phyloP scores from a whole-genome alignment of 2,797 vertebrate genomes.

The Sciurus vulgaris region DNA sequence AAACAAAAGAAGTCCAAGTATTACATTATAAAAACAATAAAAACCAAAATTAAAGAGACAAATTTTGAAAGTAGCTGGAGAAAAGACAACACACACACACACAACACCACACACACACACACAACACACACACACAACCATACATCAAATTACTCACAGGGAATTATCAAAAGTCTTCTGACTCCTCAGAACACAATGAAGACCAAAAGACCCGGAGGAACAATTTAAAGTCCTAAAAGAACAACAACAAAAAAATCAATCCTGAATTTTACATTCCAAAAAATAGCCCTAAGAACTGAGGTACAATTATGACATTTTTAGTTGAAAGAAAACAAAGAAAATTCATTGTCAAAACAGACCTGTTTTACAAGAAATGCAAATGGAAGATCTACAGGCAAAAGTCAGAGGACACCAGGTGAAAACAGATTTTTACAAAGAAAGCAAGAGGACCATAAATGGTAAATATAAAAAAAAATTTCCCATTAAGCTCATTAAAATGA shows the following conservation, averaged over 20 bases:
- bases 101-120: too few relatives aligned
- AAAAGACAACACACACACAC: not conserved
- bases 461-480: not conserved
- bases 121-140: too few relatives aligned
- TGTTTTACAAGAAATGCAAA: not conserved
- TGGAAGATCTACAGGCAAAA: not conserved
- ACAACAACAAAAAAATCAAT: not conserved
- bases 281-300: not conserved
- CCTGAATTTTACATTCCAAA: not conserved
- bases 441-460: not conserved
- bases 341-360: not conserved
- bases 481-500: not conserved
- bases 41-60: not conserved
- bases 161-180: not conserved
- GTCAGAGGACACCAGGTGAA: not conserved
- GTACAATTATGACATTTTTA: not conserved
- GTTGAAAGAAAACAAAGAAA: slow-evolving; percentile 1
- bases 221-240: not conserved
- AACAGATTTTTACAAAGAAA: not conserved
- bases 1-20: not conserved
- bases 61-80: not conserved
- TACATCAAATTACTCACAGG: not conserved
- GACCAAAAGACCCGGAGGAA: not conserved
- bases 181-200: not conserved
- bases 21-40: not conserved